These are phyloP conservation scores for Lutjanus campechanus DNA, from an alignment of 2,797 vertebrate genomes.

Conservation along the genomic window DNA sequence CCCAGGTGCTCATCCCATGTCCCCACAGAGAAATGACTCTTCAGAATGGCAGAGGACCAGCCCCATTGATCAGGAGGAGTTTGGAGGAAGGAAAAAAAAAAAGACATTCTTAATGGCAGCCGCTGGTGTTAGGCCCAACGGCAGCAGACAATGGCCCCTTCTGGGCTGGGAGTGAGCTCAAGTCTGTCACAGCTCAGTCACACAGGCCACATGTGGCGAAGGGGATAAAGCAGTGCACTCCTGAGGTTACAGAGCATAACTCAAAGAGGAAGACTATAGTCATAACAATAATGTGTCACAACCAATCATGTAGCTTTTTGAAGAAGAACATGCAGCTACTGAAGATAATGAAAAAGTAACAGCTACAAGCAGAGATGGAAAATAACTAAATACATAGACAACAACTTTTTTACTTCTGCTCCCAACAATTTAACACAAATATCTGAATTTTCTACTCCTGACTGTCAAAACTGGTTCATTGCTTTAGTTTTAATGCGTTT, in stretches of 20 bases:
- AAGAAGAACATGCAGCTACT: conserved; percentile 23
- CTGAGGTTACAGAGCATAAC: conserved; percentile 62
- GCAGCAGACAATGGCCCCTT: conserved; percentile 67
- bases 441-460: no score
- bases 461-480: no score
- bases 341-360: conserved; percentile 32
- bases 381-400: no score
- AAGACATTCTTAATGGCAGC: conserved; percentile 66
- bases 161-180: conserved; percentile 52
- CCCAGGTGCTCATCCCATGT: conserved; percentile 76
- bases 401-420: no score
- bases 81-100: conserved; percentile 41
- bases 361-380: not conserved
- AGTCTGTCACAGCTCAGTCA: conserved; percentile 65
- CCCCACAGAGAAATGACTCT: conserved; percentile 77
- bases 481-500: no score
- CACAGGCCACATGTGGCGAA: conserved; percentile 60
- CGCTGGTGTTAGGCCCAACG: conserved; percentile 63
- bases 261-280: conserved; percentile 43
- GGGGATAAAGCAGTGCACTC: conserved; percentile 59
- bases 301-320: conserved; percentile 26
- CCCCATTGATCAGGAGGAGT: conserved; percentile 64
- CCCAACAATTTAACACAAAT: no score
- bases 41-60: conserved; percentile 66
- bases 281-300: conserved; percentile 33